Percentiles rank a stretch among this genome's conserved stretches.
Conservation (phyloP, 2,113 vertebrate genomes). For the Osmerus mordax region DNA sequence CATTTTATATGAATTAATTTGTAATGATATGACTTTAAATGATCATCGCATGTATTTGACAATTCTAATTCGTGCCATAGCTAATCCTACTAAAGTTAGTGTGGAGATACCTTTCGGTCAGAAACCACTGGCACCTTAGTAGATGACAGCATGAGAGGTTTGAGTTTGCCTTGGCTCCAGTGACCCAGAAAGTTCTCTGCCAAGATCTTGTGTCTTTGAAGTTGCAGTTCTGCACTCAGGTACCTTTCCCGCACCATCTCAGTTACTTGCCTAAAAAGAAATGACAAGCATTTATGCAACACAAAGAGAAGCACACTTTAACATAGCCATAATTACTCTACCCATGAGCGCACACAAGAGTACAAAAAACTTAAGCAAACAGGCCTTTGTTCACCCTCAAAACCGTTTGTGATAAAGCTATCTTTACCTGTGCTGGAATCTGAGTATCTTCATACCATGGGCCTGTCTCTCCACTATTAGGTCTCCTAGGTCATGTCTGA, state of each 20-base stretch:
- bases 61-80: too few relatives aligned
- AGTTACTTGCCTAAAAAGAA: constrained; percentile 66
- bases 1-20: too few relatives aligned
- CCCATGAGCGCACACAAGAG: not conserved
- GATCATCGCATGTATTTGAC: too few relatives aligned
- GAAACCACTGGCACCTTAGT: constrained; percentile 68
- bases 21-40: too few relatives aligned
- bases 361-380: not conserved
- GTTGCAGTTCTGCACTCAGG: constrained; percentile 55
- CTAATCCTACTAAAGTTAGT: not conserved
- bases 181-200: constrained; percentile 77
- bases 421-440: constrained; percentile 69
- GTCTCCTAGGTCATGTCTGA: constrained; percentile 67
- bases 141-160: constrained; percentile 62
- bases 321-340: not conserved
- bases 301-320: not conserved
- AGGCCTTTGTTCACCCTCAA: not conserved
- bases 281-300: not conserved
- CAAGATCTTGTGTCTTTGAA: constrained; percentile 61
- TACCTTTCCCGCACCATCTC: constrained; percentile 65
- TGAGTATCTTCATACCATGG: constrained; percentile 58
- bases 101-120: constrained; percentile 76
- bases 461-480: constrained; percentile 68
- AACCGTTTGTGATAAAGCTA: not conserved
- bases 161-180: constrained; percentile 77